Evolutionary conservation across 2,888 invertebrate species (phyloP).

Genomic region (Masnerella sp.): DNA sequence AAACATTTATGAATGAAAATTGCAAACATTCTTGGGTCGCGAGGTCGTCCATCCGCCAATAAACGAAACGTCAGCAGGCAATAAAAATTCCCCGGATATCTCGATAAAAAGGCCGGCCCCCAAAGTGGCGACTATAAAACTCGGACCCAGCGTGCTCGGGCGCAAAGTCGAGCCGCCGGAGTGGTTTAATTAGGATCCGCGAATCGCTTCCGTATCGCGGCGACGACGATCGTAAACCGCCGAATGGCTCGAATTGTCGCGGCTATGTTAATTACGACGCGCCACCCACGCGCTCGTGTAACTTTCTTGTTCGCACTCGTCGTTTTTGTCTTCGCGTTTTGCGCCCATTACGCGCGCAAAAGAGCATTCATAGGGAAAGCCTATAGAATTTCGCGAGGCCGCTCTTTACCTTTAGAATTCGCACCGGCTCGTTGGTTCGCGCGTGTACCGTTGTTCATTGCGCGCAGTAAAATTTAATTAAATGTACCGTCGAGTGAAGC

Average conservation of each 20-base stretch:
- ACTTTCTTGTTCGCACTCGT: conserved; percentile 1
- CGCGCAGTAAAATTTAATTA: conserved; percentile 52
- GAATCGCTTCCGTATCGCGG: conserved; percentile 38
- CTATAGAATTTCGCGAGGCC: conserved; percentile 47
- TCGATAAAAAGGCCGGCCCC: conserved; percentile 14
- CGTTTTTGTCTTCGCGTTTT: neutral
- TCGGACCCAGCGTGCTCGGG: neutral
- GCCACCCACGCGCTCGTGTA: conserved; percentile 24
- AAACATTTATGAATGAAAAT: too few relatives aligned
- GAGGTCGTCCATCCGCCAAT: conserved; percentile 33
- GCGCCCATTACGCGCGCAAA: conserved; percentile 28
- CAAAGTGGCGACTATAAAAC: too few relatives aligned
- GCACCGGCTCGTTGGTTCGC: conserved; percentile 25
- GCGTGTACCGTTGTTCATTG: conserved; percentile 44
- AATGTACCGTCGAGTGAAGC: conserved; percentile 30
- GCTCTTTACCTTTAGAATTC: conserved; percentile 50
- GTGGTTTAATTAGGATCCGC: conserved; percentile 44
- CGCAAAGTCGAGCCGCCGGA: conserved; percentile 22
- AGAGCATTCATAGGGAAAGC: conserved; percentile 44
- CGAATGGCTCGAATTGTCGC: conserved; percentile 64
- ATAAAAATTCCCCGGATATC: conserved; percentile 23
- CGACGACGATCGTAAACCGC: conserved; percentile 31
- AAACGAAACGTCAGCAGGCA: conserved; percentile 1
- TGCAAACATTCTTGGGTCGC: too few relatives aligned
- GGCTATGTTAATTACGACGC: conserved; percentile 67